Base-by-base conservation (phyloP, 2,797 vertebrate species). In the Channallabes apus region DNA sequence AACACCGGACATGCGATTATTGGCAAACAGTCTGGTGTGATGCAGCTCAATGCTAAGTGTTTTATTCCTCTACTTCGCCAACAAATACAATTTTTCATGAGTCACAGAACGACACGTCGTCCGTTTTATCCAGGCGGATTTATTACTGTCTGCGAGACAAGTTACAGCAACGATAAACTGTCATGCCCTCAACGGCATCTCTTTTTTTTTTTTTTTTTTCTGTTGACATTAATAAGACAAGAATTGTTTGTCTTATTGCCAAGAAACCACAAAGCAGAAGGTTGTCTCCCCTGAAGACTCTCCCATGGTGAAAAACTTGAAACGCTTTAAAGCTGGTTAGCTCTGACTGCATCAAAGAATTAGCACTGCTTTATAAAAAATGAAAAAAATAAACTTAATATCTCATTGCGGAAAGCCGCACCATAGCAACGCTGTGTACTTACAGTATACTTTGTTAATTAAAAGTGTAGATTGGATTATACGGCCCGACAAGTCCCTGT, bases 361-460 rank as follows among this genome's bases (percentile, higher is more conserved):
- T 17, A 22, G 41, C 32, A 41, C 22, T n/a, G 24, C 24, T 62
- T 46, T 35, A 12, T 62, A 62, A 62, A 62, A 64, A 64, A 62
- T 6, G 41, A n/a, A 38, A 32, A 32, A 62, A 24, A 61, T 7
- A 61, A 38, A 79, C 5, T 3, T 3, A 77, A 38, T 38, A 6
- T n/a, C 32, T 41, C 58, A 0, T 7, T 61, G 3, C 14, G 22
- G 29, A 62, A 78, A 35, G 22, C 14, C 3, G 24, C 58, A 24
- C 32, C 58, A 41, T 41, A n/a, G 76, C 58, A 62, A 79, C 29
- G 29, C 76, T 62, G 32, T 61, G 38, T 58, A 14, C 56, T n/a
- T 72, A n/a, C n/a, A n/a, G n/a, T n/a, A 18, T 32, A 6, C 9
- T 61, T 80, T 80, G 12, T 62, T 79, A 62, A 79, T 79, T 8